Base-by-base conservation (phyloP, 1,140 invertebrate genomes). In the Orchestia grillus region DNA sequence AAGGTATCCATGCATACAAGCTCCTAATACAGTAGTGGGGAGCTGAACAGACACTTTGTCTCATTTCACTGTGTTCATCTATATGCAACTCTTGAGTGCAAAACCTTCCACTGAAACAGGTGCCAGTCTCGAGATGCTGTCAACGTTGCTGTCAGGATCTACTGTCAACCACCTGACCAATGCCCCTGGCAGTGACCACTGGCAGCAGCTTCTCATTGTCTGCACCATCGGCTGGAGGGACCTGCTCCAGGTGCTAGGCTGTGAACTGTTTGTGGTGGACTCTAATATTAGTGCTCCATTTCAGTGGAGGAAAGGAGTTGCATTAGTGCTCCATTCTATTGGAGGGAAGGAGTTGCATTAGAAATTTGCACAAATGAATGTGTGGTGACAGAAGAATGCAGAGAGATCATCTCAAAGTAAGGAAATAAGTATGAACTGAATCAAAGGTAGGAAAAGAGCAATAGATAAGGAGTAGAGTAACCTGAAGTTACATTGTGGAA, bases 151-250 rank as follows among this genome's bases (percentile, higher is more conserved):
- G 41, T 90, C 41, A 43, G 41, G 41, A 4, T 90, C 43, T 42
- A 41, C 43, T 36, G 4, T 36, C n/a, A 42, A 41, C 28, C 92
- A 94, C 0, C 43, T 94, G 0, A 45, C 36, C 8, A 8, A 0
- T 0, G 40, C 44, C 4, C 92, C 92, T 47, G 92, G 92, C 43
- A 47, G 23, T 36, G 44, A 44, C 44, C 92, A 45, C 43, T 94
- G 92, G 43, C 92, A 94, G 92, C 8, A 94, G 44, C 92, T 94
- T 4, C 92, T 94, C 44, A 47, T 94, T 23, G 44, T 94, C 43
- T 94, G 92, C 92, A 94, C 92, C 44, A 47, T 94, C 44, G 92
- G 92, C 8, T 94, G 92, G 92, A 94, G 92, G 44, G 92, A 94
- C 40, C 44, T 94, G 43, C 43, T 94, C 92, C 6, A 94, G 92